A percentile compares a stretch with the other conserved stretches of the same genome.
Evolutionary conservation across 2,888 invertebrate genomes (phyloP).

Genomic region (Leptura quadrifasciata): DNA sequence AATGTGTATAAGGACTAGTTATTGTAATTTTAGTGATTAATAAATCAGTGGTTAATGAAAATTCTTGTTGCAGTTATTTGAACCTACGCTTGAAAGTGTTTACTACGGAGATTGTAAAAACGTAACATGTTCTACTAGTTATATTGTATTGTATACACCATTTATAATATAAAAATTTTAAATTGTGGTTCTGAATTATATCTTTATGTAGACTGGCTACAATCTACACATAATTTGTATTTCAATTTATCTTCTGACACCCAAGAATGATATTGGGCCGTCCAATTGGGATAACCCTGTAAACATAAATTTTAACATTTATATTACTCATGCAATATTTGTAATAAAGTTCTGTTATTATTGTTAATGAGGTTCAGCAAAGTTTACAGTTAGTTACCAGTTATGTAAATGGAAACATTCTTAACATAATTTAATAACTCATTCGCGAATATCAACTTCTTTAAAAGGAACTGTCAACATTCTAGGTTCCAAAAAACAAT

Average conservation of each 20-base stretch:
- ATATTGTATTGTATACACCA: no score
- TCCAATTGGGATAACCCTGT: background rate
- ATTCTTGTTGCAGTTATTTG: no score
- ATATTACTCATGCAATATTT: constrained; percentile 6
- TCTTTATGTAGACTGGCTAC: no score
- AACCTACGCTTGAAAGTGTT: no score
- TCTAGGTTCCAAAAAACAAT: constrained; percentile 2
- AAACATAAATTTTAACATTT: background rate
- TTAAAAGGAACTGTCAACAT: constrained; percentile 13
- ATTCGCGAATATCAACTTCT: background rate
- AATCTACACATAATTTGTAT: background rate
- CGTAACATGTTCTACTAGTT: no score
- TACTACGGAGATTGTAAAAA: no score
- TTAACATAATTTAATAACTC: constrained; percentile 22
- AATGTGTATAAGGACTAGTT: no score
- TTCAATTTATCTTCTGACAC: background rate
- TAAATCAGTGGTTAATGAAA: no score
- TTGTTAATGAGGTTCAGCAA: constrained; percentile 12
- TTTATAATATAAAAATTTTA: no score
- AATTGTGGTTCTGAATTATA: no score
- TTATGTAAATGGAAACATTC: constrained; percentile 38
- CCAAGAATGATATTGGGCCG: background rate
- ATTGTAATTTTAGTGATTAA: no score
- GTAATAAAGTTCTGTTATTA: constrained; percentile 1
- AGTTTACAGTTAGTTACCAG: constrained; percentile 35